Percentiles rank a stretch among this genome's conserved stretches.
Conservation (phyloP, 1,140 invertebrate species). For the Hydropsyche tenuis region DNA sequence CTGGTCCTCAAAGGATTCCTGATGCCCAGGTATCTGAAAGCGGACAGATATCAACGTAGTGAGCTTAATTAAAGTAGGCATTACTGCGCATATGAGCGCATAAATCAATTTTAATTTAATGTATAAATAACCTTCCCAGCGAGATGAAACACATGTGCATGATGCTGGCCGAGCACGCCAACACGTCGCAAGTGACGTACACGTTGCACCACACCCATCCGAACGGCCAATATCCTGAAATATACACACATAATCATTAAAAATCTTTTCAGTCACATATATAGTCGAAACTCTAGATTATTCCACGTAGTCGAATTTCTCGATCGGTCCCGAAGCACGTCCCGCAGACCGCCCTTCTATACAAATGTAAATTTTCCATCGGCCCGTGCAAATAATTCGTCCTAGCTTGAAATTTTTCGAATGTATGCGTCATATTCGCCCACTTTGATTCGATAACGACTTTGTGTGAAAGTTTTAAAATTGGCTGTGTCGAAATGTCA, state of each 20-base stretch:
- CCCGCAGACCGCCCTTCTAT: not conserved
- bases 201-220: slow-evolving; percentile 88
- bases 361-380: slow-evolving; percentile 6
- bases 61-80: no score
- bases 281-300: not conserved
- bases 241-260: slow-evolving; percentile 40
- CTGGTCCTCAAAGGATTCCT: slow-evolving; percentile 85
- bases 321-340: not conserved
- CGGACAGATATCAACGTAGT: not conserved
- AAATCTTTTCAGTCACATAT: not conserved
- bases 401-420: not conserved
- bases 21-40: slow-evolving; percentile 80
- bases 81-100: no score
- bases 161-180: slow-evolving; percentile 92
- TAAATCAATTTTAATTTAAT: not conserved
- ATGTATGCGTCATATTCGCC: not conserved
- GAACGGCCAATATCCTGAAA: slow-evolving; percentile 89
- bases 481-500: not conserved
- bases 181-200: slow-evolving; percentile 93
- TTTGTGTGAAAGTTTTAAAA: not conserved
- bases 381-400: slow-evolving; percentile 10
- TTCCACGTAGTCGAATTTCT: not conserved
- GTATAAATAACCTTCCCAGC: slow-evolving; percentile 70
- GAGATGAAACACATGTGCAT: slow-evolving; percentile 98
- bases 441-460: not conserved